A percentile compares a stretch with the other conserved stretches of the same genome.
phyloP scores from a whole-genome alignment of 2,888 invertebrate species.

The Meta bourneti region DNA sequence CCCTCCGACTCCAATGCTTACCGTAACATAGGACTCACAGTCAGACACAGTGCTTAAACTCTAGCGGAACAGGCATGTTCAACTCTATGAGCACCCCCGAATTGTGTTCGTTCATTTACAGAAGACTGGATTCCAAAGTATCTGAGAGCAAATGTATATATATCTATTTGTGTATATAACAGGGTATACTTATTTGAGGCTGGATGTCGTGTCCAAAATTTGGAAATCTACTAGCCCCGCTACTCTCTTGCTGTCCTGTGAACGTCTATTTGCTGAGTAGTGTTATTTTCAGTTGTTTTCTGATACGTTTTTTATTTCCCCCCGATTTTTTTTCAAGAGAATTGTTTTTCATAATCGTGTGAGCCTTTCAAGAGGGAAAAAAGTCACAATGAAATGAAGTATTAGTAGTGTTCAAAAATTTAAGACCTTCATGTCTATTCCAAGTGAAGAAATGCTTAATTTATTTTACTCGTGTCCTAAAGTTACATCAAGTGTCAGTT shows the following conservation, averaged over 20 bases:
- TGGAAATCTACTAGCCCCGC: not conserved
- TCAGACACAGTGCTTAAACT: constrained; percentile 18
- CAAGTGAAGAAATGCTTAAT: too few species aligned
- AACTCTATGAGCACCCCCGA: not conserved
- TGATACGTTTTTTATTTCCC: not conserved
- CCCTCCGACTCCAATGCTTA: constrained; percentile 75
- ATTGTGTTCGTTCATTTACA: not conserved
- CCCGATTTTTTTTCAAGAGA: not conserved
- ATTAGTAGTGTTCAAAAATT: constrained; percentile 24
- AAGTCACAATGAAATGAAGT: constrained; percentile 52
- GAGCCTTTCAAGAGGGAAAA: constrained; percentile 17
- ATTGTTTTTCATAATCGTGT: not conserved
- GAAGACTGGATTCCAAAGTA: not conserved
- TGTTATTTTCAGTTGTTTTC: not conserved
- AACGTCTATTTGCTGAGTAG: not conserved
- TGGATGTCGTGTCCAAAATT: not conserved
- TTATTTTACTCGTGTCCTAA: too few species aligned
- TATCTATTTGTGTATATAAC: not conserved
- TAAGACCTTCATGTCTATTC: not conserved
- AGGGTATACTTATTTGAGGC: not conserved
- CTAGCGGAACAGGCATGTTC: constrained; percentile 51
- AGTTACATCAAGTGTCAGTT: not conserved
- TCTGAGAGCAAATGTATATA: not conserved
- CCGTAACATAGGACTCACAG: constrained; percentile 70
- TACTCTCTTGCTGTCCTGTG: not conserved